Percentiles rank a stretch among this genome's conserved stretches.
phyloP scores from a whole-genome alignment of 2,113 vertebrate species.

The Dromas ardeola region DNA sequence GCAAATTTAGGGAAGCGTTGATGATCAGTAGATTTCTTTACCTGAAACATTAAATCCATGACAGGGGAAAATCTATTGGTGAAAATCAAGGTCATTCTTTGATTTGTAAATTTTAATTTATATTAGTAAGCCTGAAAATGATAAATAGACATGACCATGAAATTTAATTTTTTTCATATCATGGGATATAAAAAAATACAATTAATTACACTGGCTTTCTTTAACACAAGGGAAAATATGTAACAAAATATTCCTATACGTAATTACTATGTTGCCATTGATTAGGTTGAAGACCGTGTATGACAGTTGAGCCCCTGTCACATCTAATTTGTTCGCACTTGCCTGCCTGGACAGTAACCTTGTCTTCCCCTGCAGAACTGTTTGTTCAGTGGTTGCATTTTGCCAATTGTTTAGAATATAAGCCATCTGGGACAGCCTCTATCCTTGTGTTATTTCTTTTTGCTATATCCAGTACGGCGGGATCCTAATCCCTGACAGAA shows the following conservation, averaged over 20 bases:
- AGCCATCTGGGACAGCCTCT: not conserved
- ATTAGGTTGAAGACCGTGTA: rapidly evolving
- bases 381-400: not conserved
- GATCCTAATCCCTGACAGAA: not conserved
- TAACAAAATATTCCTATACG: not conserved
- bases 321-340: not conserved
- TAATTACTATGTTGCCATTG: not conserved
- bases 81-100: not conserved
- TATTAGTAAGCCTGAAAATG: not conserved
- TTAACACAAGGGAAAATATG: not conserved
- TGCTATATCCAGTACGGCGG: not conserved
- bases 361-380: not conserved
- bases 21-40: not conserved
- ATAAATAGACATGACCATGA: not conserved
- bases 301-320: not conserved
- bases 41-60: not conserved
- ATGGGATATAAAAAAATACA: not conserved
- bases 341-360: not conserved
- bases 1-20: not conserved
- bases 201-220: not conserved
- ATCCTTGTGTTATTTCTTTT: not conserved
- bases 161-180: not conserved
- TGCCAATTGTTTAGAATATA: not conserved
- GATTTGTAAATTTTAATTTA: conserved; percentile 18
- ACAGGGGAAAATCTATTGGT: not conserved